Conservation (phyloP, 2,113 vertebrate genomes). For the Gracilinanus agilis region DNA sequence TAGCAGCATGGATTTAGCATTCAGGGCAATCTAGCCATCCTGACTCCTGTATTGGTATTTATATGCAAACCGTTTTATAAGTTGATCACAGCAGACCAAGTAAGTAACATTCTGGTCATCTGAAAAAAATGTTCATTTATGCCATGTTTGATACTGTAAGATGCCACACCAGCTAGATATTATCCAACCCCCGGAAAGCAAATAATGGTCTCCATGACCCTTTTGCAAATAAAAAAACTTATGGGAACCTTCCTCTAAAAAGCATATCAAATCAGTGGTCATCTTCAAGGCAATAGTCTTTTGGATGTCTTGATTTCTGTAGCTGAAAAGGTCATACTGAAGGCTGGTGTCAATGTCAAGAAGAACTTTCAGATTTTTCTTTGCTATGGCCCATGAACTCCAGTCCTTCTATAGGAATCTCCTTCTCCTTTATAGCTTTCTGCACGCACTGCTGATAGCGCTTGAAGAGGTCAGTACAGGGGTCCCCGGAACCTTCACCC, state of each 20-base stretch:
- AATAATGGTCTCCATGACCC: no score
- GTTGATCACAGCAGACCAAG: conserved; percentile 54
- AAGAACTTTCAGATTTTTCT: conserved; percentile 92
- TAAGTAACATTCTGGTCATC: conserved; percentile 5
- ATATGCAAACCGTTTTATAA: conserved; percentile 68
- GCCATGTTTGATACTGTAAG: neutral
- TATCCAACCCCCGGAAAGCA: conserved; percentile 28
- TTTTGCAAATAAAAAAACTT: conserved; percentile 8
- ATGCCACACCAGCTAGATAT: conserved; percentile 60
- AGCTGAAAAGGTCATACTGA: conserved; percentile 10
- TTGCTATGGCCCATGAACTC: conserved; percentile 97
- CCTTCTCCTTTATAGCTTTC: conserved; percentile 98
- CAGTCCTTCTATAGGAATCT: conserved; percentile 96
- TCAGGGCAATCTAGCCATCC: conserved; percentile 31
- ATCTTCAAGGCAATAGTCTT: conserved; percentile 26
- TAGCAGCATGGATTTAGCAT: conserved; percentile 31
- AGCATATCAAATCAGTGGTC: conserved; percentile 24
- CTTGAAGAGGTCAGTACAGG: conserved; percentile 94
- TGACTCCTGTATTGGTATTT: conserved; percentile 38
- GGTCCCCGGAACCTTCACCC: conserved; percentile 92
- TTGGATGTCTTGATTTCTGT: neutral
- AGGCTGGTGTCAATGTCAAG: conserved; percentile 77
- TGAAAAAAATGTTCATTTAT: conserved; percentile 23
- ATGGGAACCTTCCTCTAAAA: neutral
- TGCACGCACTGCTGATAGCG: conserved; percentile 95